phyloP scores from a whole-genome alignment of 2,888 invertebrate genomes.

The Brachypalpus laphriformis region DNA sequence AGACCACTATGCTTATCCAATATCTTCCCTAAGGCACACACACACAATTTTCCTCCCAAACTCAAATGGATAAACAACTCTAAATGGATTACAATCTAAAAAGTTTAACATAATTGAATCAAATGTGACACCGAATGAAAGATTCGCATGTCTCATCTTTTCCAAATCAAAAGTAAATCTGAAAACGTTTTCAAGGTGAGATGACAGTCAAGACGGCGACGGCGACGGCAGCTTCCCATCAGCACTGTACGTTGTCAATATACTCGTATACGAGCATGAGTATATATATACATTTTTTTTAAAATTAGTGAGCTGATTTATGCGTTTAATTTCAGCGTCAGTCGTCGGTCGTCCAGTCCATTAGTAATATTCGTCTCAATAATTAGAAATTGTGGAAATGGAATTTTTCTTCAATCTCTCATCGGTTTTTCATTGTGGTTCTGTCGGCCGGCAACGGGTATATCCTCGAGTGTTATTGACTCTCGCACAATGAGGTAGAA shows the following conservation, averaged over 20 bases:
- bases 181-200: constrained; percentile 40
- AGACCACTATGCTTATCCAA: no score
- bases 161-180: constrained; percentile 29
- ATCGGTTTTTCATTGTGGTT: constrained; percentile 16
- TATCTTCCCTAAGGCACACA: no score
- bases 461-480: constrained; percentile 27
- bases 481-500: not conserved
- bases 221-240: not conserved
- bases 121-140: not conserved
- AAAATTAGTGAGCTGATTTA: constrained; percentile 22
- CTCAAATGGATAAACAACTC: not conserved
- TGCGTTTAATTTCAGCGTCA: constrained; percentile 3
- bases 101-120: not conserved
- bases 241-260: not conserved
- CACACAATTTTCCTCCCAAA: not conserved
- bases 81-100: not conserved
- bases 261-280: not conserved
- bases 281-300: not conserved
- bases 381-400: constrained; percentile 56
- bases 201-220: constrained; percentile 7
- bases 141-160: not conserved
- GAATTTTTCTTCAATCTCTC: constrained; percentile 49
- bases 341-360: constrained; percentile 23
- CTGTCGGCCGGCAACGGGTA: not conserved
- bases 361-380: constrained; percentile 40